phyloP scores from a whole-genome alignment of 2,888 invertebrate genomes.

The Trichopria drosophilae region DNA sequence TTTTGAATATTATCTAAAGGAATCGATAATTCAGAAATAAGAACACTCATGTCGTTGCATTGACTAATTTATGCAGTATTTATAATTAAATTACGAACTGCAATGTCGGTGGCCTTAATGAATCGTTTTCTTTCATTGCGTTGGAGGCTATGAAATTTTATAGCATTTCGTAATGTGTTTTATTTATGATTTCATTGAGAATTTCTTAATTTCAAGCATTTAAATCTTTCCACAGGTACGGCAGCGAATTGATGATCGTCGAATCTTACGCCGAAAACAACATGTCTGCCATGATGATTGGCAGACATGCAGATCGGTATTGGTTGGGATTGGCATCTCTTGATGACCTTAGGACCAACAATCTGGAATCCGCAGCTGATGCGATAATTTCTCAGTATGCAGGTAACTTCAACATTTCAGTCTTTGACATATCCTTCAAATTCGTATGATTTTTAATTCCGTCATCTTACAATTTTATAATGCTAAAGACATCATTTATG shows the following conservation, averaged over 20 bases:
- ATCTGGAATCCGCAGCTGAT: conserved; percentile 90
- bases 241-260: conserved; percentile 90
- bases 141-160: no score
- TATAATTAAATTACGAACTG: no score
- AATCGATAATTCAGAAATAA: no score
- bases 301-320: conserved; percentile 73
- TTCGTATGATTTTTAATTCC: no score
- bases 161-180: background rate
- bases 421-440: no score
- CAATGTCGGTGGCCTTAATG: no score
- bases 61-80: no score
- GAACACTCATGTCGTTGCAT: no score
- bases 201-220: background rate
- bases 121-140: no score
- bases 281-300: conserved; percentile 78
- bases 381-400: conserved; percentile 89
- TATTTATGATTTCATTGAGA: background rate
- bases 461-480: no score
- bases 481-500: no score
- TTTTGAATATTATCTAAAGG: no score
- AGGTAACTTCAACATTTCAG: conserved; percentile 62
- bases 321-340: conserved; percentile 90
- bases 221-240: conserved; percentile 78
- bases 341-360: conserved; percentile 90
- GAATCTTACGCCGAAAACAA: conserved; percentile 91